Evolutionary conservation across 2,888 invertebrate species (phyloP), one percentile per base, ranked within the genome.

Genomic region (Tuta absoluta): DNA sequence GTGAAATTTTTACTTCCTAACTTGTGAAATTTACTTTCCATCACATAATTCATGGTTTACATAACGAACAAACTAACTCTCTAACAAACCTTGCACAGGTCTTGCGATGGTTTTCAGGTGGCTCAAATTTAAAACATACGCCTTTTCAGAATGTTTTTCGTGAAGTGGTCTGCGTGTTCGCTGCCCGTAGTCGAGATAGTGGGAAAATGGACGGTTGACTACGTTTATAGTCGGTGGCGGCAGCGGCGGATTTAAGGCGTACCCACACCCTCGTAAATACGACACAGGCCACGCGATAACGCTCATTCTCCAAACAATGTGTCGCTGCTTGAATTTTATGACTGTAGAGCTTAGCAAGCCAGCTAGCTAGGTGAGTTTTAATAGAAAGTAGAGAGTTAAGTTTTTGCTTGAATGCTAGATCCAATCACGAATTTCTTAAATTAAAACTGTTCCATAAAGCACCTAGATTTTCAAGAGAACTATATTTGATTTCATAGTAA

Each of bases 121-220:
- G 4, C 33, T 33, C 8, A 8, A 7, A 56, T 10, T 23, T 59
- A 21, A 12, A 12, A 14, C 37, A 77, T 84, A 75, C 17, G 69
- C 23, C 71, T 28, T 70, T 76, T 72, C 61, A 45, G 17, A 64
- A 48, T 68, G 45, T 23, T 28, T 51, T 71, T 37, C 68, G 19
- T 68, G 68, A 69, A 73, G 72, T 76, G 81, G 79, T 71, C 84
- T 90, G 86, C 91, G 89, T 91, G 91, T 87, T 79, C 77, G 77
- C 77, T 74, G 84, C 77, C 80, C 81, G 84, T 84, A 85, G 85
- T 80, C 78, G 82, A 85, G 89, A 89, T 56, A 89, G 87, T 81
- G 81, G 85, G 86, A 87, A 91, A 91, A 91, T 89, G 89, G 85
- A 89, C 87, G 91, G 88, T 89, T 90, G 89, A 87, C 88, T 88